Evolutionary conservation across 2,113 vertebrate species (phyloP).

Genomic region (Paraplagusia blochii): DNA sequence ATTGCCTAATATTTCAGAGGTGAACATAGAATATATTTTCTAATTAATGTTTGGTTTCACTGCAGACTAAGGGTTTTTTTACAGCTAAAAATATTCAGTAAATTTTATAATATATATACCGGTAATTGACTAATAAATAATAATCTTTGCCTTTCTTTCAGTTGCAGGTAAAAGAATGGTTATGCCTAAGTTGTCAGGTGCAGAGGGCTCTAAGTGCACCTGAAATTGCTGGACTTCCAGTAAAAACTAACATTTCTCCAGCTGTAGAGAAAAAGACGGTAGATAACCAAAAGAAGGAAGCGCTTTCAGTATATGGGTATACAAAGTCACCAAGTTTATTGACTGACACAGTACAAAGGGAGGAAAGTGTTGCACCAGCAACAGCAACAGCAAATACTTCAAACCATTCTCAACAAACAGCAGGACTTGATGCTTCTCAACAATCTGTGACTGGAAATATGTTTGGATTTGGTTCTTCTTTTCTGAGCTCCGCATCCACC

Average conservation of each 20-base stretch:
- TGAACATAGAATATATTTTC: slow-evolving; percentile 41
- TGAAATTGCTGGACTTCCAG: slow-evolving; percentile 63
- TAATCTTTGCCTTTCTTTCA: slow-evolving; percentile 7
- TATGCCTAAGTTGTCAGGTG: slow-evolving; percentile 94
- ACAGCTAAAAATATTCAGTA: not conserved
- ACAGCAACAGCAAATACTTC: slow-evolving; percentile 28
- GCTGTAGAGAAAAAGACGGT: slow-evolving; percentile 24
- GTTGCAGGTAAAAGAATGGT: slow-evolving; percentile 86
- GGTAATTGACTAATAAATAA: not conserved
- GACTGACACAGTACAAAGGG: slow-evolving; percentile 20
- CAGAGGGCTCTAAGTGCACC: slow-evolving; percentile 81
- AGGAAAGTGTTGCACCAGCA: slow-evolving; percentile 49
- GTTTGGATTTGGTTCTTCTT: slow-evolving; percentile 72
- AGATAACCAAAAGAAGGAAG: slow-evolving; percentile 39
- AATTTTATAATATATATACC: not conserved
- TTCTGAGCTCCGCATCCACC: slow-evolving; percentile 76
- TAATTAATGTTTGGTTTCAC: too few species aligned
- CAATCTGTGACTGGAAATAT: slow-evolving; percentile 74
- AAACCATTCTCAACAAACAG: slow-evolving; percentile 54
- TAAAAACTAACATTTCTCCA: slow-evolving; percentile 33
- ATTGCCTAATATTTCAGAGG: slow-evolving; percentile 80
- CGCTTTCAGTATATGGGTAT: too few species aligned
- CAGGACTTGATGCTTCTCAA: slow-evolving; percentile 56
- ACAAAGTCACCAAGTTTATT: too few species aligned
- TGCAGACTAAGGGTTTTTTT: too few species aligned